Evolutionary conservation across 2,888 invertebrate species (phyloP), one percentile per base, ranked within the genome.

Genomic region (Slavum lentiscoides): DNA sequence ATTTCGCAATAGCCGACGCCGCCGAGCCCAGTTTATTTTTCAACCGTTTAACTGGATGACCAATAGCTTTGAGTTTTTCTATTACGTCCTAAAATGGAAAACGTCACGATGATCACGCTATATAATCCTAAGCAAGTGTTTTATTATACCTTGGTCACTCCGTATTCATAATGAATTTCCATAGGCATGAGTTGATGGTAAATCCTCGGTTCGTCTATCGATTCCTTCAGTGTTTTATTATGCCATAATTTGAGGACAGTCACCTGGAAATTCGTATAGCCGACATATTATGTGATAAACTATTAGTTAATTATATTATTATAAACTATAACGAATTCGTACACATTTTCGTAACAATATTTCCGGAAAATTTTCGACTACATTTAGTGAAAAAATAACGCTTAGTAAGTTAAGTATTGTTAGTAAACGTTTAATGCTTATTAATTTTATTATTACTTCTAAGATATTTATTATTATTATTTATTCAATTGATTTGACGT

Each of bases 171-270:
- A 82, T 91, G 89, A 0, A 94, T 86, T 82, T 88, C 87, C 90
- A 93, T 93, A 0, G 95, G 95, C 66, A 91, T 87, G 81, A 96
- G 90, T 86, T 97, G 97, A 86, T 97, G 96, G 87, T 97, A 97
- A 11, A 97, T 85, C 72, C 96, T 89, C 0, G 90, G 90, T 5
- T 90, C 89, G 84, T 92, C 90, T 73, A 95, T 89, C 0, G 94
- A 91, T 70, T 91, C 88, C 62, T 90, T 88, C 55, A 96, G 87
- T 15, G 89, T 87, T 67, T 90, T 88, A 11, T 89, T 90, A 82
- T 92, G 90, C 86, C 92, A 89, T 1, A 93, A 85, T 83, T 91
- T 90, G 81, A 91, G 89, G 73, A 93, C 88, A 58, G 91, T 88
- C 2, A 91, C 89, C 93, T 93, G 84, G 8, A 84, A 84, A 69